A percentile compares a stretch with the other conserved stretches of the same genome.
phyloP scores from a whole-genome alignment of 2,888 invertebrate species.

The Scelioninae gen. 1 region DNA sequence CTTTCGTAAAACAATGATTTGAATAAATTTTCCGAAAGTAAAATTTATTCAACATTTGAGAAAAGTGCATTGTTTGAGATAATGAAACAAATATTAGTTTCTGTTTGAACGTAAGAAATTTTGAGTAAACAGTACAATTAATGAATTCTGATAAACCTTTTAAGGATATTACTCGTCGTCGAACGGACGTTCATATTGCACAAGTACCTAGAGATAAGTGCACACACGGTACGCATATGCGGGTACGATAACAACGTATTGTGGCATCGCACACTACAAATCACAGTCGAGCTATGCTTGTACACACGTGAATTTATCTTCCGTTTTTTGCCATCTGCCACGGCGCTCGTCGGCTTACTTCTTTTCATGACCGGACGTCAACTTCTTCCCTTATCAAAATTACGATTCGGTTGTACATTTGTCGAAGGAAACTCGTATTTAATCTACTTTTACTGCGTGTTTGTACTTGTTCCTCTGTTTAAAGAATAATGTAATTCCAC shows the following conservation, averaged over 20 bases:
- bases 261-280: slow-evolving; percentile 63
- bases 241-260: slow-evolving; percentile 62
- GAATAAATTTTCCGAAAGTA: too few species aligned
- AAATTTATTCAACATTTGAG: background rate
- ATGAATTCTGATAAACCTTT: slow-evolving; percentile 39
- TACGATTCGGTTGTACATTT: slow-evolving; percentile 22
- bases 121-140: slow-evolving; percentile 19
- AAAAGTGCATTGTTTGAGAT: background rate
- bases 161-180: slow-evolving; percentile 72
- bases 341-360: slow-evolving; percentile 24
- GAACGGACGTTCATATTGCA: slow-evolving; percentile 76
- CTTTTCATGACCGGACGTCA: slow-evolving; percentile 49
- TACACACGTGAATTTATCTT: slow-evolving; percentile 54
- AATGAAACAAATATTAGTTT: too few species aligned
- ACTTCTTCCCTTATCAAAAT: slow-evolving; percentile 45
- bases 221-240: slow-evolving; percentile 43
- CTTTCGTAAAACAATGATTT: too few species aligned
- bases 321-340: slow-evolving; percentile 37
- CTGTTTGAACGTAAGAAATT: background rate
- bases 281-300: slow-evolving; percentile 40
- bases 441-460: slow-evolving; percentile 34
- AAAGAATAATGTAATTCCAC: background rate
- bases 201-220: slow-evolving; percentile 65
- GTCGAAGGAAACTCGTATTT: slow-evolving; percentile 43
- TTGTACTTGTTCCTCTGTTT: slow-evolving; percentile 24